Base-by-base conservation (phyloP, 2,888 invertebrate species). In the Latrodectus elegans region DNA sequence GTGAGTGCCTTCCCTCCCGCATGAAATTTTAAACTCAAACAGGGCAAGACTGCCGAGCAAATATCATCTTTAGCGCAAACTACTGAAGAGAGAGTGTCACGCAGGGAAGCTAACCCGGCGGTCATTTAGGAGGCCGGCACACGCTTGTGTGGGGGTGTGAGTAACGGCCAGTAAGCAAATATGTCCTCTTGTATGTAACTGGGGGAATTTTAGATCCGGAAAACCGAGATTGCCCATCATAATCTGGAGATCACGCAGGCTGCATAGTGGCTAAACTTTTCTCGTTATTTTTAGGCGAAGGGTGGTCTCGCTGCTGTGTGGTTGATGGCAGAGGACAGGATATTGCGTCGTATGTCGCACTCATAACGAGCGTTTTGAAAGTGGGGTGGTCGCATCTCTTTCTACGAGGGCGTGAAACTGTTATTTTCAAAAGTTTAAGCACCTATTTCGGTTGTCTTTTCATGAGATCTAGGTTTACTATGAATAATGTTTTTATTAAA, bases 11-110 rank as follows among this genome's bases (percentile, higher is more conserved):
- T 53, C 65, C 49, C 51, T 72, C 60, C 68, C 49, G 76, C 71
- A 83, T 76, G 83, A 83, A 80, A 83, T 83, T 83, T 76, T 83
- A 83, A 83, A 76, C 64, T 76, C 76, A 83, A 83, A 83, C 68
- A 76, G 55, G 60, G 76, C 71, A 51, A 64, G 70, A 71, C 60
- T n/a, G 12, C 60, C 49, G 71, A 15, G 64, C 52, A 83, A 76
- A 83, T 83, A 83, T 83, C 70, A 68, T 53, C 71, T 83, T 83
- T 74, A 83, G 82, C 38, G 75, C 75, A 68, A 60, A 68, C 73
- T 4, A 38, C 38, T 38, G 38, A 38, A 38, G 73, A 68, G 82
- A 12, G 52, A 15, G 60, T 53, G 17, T 14, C 9, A 17, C 49
- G 38, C 15, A 22, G 51, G 51, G 38, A 82, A 68, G 70, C n/a